Evolutionary conservation across 2,888 invertebrate genomes (phyloP).

Genomic region (Coleophora flavipennella): DNA sequence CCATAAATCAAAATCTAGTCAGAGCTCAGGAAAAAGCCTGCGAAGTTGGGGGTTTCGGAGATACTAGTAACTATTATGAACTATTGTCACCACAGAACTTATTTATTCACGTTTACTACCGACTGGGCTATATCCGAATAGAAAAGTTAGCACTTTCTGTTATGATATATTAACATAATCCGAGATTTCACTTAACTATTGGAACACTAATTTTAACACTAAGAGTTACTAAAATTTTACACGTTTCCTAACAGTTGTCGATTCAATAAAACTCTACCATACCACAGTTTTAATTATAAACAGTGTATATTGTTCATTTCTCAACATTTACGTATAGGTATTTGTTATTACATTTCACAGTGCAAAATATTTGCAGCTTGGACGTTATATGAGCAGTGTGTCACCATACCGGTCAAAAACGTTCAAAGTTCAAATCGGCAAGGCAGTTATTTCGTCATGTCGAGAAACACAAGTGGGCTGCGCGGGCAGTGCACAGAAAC

Average conservation of each 20-base stretch:
- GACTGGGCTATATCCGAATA: slow-evolving; percentile 44
- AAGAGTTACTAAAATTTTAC: slow-evolving; percentile 41
- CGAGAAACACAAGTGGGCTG: slow-evolving; percentile 55
- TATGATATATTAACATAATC: slow-evolving; percentile 54
- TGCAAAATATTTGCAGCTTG: slow-evolving; percentile 55
- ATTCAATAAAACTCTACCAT: slow-evolving; percentile 49
- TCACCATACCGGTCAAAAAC: slow-evolving; percentile 60
- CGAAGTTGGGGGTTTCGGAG: slow-evolving; percentile 17
- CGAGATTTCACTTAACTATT: slow-evolving; percentile 54
- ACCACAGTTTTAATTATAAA: too few species aligned
- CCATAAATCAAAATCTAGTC: slow-evolving; percentile 53
- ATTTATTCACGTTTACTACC: slow-evolving; percentile 53
- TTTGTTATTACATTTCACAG: slow-evolving; percentile 57
- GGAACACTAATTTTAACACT: slow-evolving; percentile 52
- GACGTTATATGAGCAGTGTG: slow-evolving; percentile 45
- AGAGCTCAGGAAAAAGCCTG: slow-evolving; percentile 39
- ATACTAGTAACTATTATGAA: slow-evolving; percentile 24
- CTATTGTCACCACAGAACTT: slow-evolving; percentile 52
- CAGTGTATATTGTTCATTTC: too few species aligned
- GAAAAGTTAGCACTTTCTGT: slow-evolving; percentile 56
- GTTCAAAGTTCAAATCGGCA: slow-evolving; percentile 58
- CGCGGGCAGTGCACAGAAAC: slow-evolving; percentile 65
- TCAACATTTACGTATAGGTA: too few species aligned
- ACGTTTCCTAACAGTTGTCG: slow-evolving; percentile 63
- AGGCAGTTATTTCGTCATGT: slow-evolving; percentile 29